Evolutionary conservation across 2,797 vertebrate species (phyloP).

Genomic region (Brachyrhaphis roseni): DNA sequence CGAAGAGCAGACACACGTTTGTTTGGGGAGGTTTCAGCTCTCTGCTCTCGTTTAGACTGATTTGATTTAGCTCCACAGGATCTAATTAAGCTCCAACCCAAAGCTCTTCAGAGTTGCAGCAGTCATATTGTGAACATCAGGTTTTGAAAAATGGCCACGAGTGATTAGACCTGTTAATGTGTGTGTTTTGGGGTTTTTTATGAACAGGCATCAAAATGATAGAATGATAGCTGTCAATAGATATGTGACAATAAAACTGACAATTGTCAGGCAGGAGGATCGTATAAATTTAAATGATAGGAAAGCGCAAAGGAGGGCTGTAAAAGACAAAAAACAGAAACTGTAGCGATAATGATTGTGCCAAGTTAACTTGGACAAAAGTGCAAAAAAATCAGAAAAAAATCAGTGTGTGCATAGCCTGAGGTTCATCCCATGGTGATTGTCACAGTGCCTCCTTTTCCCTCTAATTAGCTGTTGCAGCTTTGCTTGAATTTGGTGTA

Average conservation of each 20-base stretch:
- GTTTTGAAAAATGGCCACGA: constrained; percentile 76
- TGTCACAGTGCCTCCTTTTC: constrained; percentile 64
- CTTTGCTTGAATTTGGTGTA: constrained; percentile 72
- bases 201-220: constrained; percentile 66
- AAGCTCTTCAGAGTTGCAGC: constrained; percentile 79
- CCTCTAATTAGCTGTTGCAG: constrained; percentile 74
- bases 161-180: constrained; percentile 69
- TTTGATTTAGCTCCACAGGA: constrained; percentile 82
- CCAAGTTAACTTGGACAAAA: constrained; percentile 57
- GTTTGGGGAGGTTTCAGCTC: constrained; percentile 64
- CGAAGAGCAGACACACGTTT: constrained; percentile 49
- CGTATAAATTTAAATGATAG: constrained; percentile 58
- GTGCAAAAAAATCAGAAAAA: constrained; percentile 32
- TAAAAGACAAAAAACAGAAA: constrained; percentile 59
- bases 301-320: constrained; percentile 45
- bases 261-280: constrained; percentile 46
- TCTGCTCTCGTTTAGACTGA: constrained; percentile 77
- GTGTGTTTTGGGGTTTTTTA: constrained; percentile 60
- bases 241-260: constrained; percentile 61
- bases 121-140: constrained; percentile 79
- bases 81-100: constrained; percentile 80
- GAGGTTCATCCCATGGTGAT: constrained; percentile 71
- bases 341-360: constrained; percentile 47
- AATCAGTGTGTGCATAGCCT: constrained; percentile 40
- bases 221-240: constrained; percentile 66